These are phyloP conservation scores for Globodera ellingtonae DNA, from an alignment of 1,140 invertebrate genomes.

Conservation along the genomic window DNA sequence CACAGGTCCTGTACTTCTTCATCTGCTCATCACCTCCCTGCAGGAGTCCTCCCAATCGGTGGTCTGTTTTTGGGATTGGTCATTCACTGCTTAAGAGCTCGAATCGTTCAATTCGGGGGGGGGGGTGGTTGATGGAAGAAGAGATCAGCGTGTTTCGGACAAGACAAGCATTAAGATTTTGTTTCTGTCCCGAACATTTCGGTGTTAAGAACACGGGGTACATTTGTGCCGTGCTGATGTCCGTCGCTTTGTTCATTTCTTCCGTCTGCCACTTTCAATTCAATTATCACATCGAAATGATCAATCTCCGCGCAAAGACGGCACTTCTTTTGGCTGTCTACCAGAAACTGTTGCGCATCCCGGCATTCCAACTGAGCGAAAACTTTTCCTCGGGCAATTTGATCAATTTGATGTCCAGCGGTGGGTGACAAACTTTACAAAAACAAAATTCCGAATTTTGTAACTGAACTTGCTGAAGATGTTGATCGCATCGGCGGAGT, in stretches of 20 bases:
- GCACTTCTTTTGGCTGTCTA: conserved; percentile 83
- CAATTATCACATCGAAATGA: conserved; percentile 81
- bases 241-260: conserved; percentile 68
- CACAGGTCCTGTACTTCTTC: conserved; percentile 80
- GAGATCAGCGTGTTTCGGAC: too few species aligned
- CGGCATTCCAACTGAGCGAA: conserved; percentile 48
- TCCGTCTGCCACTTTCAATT: conserved; percentile 84
- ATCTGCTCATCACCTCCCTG: conserved; percentile 79
- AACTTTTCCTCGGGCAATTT: conserved; percentile 67
- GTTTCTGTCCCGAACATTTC: conserved; percentile 70
- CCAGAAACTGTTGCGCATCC: conserved; percentile 74
- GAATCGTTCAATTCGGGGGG: too few species aligned
- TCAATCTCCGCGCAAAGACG: conserved; percentile 78
- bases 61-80: conserved; percentile 69
- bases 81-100: too few species aligned
- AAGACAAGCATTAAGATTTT: conserved; percentile 54
- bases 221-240: conserved; percentile 51
- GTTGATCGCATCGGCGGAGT: conserved; percentile 91
- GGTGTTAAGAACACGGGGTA: conserved; percentile 24
- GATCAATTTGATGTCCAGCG: conserved; percentile 89
- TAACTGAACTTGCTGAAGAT: conserved; percentile 71
- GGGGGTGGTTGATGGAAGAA: too few species aligned
- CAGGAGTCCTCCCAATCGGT: conserved; percentile 79
- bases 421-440: background rate
- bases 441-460: too few species aligned